These are phyloP conservation scores for Phrynosoma platyrhinos DNA, from an alignment of 2,113 vertebrate species.

Conservation along the genomic window DNA sequence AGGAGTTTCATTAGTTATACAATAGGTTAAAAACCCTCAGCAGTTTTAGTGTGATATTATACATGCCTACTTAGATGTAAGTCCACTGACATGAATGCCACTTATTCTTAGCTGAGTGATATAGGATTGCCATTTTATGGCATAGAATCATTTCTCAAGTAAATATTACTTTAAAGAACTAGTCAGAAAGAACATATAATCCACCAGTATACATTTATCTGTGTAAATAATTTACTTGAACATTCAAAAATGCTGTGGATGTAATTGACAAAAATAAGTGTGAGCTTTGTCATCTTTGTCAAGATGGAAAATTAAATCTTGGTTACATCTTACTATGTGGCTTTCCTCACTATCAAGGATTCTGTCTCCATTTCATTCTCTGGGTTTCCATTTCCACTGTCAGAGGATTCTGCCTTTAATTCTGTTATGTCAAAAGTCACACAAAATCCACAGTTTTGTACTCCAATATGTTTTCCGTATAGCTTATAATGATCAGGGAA, in stretches of 20 bases:
- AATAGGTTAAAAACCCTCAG: not conserved
- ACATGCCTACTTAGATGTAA: not conserved
- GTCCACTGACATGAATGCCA: not conserved
- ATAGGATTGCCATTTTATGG: not conserved
- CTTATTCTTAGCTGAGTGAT: not conserved
- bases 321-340: not conserved
- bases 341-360: not conserved
- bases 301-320: not conserved
- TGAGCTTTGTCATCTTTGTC: not conserved
- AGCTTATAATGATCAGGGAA: not conserved
- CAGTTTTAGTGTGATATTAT: slow-evolving; percentile 6
- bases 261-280: slow-evolving; percentile 1
- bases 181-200: slow-evolving; percentile 18
- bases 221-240: slow-evolving; percentile 29
- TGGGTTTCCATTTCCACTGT: not conserved
- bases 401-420: not conserved
- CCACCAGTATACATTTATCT: not conserved
- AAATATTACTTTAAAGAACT: slow-evolving; percentile 33
- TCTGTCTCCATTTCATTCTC: not conserved
- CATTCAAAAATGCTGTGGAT: not conserved
- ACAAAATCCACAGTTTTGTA: not conserved
- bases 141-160: not conserved
- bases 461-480: not conserved
- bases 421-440: not conserved
- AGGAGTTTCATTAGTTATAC: slow-evolving; percentile 12